Evolutionary conservation across 1,140 invertebrate genomes (phyloP), one percentile per base, ranked within the genome.

Genomic region (Meteorus sp.): DNA sequence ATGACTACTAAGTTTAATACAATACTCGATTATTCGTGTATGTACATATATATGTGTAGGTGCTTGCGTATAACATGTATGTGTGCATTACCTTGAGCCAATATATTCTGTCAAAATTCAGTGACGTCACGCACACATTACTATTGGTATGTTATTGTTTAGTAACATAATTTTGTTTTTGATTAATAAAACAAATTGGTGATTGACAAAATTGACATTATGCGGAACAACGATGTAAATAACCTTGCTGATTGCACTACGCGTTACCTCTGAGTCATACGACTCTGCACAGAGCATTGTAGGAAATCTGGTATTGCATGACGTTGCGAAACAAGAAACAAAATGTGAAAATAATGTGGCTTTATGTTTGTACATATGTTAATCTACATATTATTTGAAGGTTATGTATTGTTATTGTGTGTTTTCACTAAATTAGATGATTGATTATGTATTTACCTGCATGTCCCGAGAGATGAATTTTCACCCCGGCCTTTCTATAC

Each of bases 401-500:
- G n/a, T n/a, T n/a, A n/a, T n/a, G n/a, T n/a, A n/a, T n/a, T n/a
- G n/a, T n/a, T 39, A 4, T 25, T 15, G 8, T 22, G 22, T 31
- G 27, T 27, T 31, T 41, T n/a, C 25, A 43, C 0, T 9, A 39
- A 4, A 4, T 6, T 50, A 39, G 11, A 41, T 43, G 1, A 20
- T 19, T 17, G 7, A 39, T 29, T 51, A 4, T n/a, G n/a, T 43
- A 33, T 48, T 33, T 77, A 79, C 78, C 77, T 79, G 76, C 76
- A 79, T 79, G 68, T 73, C 77, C 73, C 73, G 75, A 80, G 76
- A 78, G 78, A 80, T 72, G 77, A 80, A 77, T 79, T 59, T 63
- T 77, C 77, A 79, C 77, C 77, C 78, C 77, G 78, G 76, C 71
- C 71, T 74, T 71, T 74, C 74, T 79, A 78, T 72, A 79, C 77